A percentile compares a stretch with the other conserved stretches of the same genome.
Conservation (phyloP, 1,140 invertebrate genomes). For the Trichoplusia ni region DNA sequence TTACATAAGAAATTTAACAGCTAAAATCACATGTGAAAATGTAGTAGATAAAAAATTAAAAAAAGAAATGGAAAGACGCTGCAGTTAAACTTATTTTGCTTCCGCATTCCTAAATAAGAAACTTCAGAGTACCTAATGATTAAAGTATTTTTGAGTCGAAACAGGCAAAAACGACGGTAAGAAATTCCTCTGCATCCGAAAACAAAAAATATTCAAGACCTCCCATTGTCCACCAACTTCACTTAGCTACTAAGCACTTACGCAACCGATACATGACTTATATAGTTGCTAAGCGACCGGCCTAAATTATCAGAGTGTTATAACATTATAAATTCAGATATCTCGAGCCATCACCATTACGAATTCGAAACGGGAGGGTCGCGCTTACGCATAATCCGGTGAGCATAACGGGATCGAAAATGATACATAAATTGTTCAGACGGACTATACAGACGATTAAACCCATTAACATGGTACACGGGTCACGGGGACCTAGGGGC, state of each 20-base stretch:
- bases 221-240: slow-evolving; percentile 5
- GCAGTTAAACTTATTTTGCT: no score
- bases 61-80: no score
- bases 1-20: no score
- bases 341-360: slow-evolving; percentile 60
- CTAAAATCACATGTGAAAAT: no score
- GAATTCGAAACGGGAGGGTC: slow-evolving; percentile 53
- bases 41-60: no score
- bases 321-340: slow-evolving; percentile 63
- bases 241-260: slow-evolving; percentile 8
- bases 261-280: slow-evolving; percentile 17
- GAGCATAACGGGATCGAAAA: slow-evolving; percentile 78
- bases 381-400: slow-evolving; percentile 63
- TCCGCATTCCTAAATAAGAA: no score
- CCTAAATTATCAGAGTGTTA: slow-evolving; percentile 36
- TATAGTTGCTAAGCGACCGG: neutral
- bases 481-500: slow-evolving; percentile 61
- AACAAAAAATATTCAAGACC: neutral
- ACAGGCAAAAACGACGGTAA: neutral
- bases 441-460: slow-evolving; percentile 74
- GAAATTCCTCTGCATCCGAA: slow-evolving; percentile 2
- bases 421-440: slow-evolving; percentile 78
- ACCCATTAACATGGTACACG: slow-evolving; percentile 73
- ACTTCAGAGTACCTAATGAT: no score
- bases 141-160: slow-evolving; percentile 1